These are phyloP conservation scores for Agrypnus murinus DNA, from an alignment of 2,888 invertebrate species.

Conservation along the genomic window DNA sequence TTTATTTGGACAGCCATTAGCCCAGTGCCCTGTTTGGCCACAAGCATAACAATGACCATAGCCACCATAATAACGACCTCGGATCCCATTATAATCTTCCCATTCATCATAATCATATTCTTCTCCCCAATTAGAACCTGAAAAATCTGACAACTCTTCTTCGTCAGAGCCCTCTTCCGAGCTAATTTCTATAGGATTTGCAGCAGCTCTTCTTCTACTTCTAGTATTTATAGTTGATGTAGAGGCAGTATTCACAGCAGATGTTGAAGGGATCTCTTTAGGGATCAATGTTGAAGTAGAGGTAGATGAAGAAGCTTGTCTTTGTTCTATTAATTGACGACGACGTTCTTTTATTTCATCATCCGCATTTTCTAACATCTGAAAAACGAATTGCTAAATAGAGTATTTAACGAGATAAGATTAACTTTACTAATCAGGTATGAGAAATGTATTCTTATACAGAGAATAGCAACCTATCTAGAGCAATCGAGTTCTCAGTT, in stretches of 20 bases:
- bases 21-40: constrained; percentile 74
- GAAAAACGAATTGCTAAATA: constrained; percentile 69
- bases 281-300: not conserved
- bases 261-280: not conserved
- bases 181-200: constrained; percentile 47
- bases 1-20: constrained; percentile 64
- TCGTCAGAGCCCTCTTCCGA: constrained; percentile 36
- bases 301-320: constrained; percentile 66
- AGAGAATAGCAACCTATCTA: too few relatives aligned
- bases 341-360: constrained; percentile 76
- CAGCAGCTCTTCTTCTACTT: constrained; percentile 4
- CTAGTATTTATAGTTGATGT: not conserved
- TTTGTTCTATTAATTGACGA: constrained; percentile 72
- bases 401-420: too few relatives aligned
- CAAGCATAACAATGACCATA: constrained; percentile 77
- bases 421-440: too few relatives aligned
- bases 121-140: not conserved
- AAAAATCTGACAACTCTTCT: constrained; percentile 25
- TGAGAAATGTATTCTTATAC: too few relatives aligned
- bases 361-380: constrained; percentile 78
- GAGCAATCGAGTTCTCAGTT: too few relatives aligned
- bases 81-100: constrained; percentile 65
- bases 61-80: constrained; percentile 75
- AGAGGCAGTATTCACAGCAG: not conserved
- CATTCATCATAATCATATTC: constrained; percentile 17